Conservation (phyloP, 2,888 invertebrate genomes). For the Clepsis dumicolana region DNA sequence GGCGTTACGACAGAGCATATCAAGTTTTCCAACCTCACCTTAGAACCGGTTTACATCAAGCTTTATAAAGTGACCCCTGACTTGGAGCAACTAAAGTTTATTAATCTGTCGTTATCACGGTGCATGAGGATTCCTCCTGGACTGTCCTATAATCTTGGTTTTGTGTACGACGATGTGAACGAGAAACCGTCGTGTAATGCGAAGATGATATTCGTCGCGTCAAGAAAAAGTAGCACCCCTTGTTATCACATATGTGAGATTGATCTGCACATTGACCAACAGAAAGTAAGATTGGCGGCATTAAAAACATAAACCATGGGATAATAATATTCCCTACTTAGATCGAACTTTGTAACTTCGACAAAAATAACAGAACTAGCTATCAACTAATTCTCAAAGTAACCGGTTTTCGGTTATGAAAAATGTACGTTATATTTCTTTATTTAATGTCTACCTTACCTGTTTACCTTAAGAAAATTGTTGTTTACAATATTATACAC, state of each 20-base stretch:
- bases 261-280: constrained; percentile 65
- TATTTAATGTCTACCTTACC: neutral
- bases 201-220: constrained; percentile 76
- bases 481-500: neutral
- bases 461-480: neutral
- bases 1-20: constrained; percentile 67
- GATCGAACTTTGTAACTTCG: neutral
- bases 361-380: neutral
- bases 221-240: constrained; percentile 73
- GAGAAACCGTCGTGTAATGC: constrained; percentile 65
- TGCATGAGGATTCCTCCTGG: constrained; percentile 77
- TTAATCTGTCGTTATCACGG: constrained; percentile 68
- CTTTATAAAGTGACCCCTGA: constrained; percentile 74
- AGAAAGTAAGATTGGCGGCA: constrained; percentile 57
- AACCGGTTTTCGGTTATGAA: neutral
- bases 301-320: neutral
- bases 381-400: neutral
- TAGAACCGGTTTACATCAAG: constrained; percentile 75
- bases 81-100: constrained; percentile 73
- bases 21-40: constrained; percentile 70
- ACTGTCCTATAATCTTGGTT: constrained; percentile 69
- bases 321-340: neutral
- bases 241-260: constrained; percentile 80
- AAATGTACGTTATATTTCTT: neutral
- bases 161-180: constrained; percentile 74